A percentile compares a stretch with the other conserved stretches of the same genome.
These are phyloP conservation scores for Mionectes macconnelli DNA, from an alignment of 2,113 vertebrate species.

Conservation along the genomic window DNA sequence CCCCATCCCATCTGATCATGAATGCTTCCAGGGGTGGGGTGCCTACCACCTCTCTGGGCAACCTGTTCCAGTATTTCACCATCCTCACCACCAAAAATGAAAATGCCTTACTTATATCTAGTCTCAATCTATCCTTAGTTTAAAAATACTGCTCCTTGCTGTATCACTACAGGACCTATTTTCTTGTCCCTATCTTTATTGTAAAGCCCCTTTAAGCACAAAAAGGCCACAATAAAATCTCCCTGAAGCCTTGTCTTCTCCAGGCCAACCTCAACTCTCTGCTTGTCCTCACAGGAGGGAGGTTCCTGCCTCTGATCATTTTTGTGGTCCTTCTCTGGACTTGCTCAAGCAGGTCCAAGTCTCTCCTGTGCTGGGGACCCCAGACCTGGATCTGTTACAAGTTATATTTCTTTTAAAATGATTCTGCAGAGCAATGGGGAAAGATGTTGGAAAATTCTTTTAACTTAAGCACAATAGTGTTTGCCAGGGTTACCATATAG, in stretches of 20 bases:
- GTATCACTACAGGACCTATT: not conserved
- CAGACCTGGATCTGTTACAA: not conserved
- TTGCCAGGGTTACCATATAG: not conserved
- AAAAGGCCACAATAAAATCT: not conserved
- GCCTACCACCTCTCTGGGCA: not conserved
- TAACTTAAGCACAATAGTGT: not conserved
- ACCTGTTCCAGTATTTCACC: not conserved
- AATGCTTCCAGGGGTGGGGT: not conserved
- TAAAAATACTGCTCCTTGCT: not conserved
- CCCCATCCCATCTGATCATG: accelerated
- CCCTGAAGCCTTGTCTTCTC: not conserved
- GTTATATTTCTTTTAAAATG: not conserved
- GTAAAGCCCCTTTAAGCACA: not conserved
- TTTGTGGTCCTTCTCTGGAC: accelerated
- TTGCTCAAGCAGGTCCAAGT: accelerated
- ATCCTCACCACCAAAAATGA: accelerated
- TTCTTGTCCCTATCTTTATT: not conserved
- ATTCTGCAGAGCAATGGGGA: not conserved
- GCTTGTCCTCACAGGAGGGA: not conserved
- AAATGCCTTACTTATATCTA: not conserved
- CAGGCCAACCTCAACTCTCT: not conserved
- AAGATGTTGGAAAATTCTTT: not conserved
- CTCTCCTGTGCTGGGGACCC: accelerated
- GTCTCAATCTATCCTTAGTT: not conserved
- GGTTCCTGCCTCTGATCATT: not conserved